Percentiles rank a stretch among this genome's conserved stretches.
Conservation (phyloP, 2,797 vertebrate species). For the Miichthys miiuy region DNA sequence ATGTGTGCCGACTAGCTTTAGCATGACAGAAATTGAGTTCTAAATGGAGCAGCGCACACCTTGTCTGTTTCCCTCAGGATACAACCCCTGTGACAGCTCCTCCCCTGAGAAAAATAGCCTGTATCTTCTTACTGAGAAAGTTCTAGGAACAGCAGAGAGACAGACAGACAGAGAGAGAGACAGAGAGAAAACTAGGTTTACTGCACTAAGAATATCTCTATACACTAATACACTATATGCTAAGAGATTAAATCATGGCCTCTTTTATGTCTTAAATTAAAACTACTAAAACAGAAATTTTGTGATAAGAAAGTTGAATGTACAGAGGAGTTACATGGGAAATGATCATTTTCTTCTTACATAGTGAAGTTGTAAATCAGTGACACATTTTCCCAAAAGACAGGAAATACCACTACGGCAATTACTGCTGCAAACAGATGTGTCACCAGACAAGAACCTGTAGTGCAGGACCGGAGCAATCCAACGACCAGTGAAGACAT, state of each 20-base stretch:
- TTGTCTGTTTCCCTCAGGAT: constrained; percentile 52
- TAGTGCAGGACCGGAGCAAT: background rate
- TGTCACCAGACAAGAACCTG: constrained; percentile 24
- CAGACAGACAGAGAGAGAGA: constrained; percentile 22
- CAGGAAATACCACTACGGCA: constrained; percentile 1
- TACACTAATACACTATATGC: background rate
- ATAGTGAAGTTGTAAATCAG: constrained; percentile 23
- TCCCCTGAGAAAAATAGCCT: constrained; percentile 60
- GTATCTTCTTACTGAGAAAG: constrained; percentile 29
- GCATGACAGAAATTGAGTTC: constrained; percentile 51
- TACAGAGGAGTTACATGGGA: background rate
- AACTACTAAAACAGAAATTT: background rate
- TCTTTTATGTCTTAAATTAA: constrained; percentile 1
- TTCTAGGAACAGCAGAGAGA: constrained; percentile 34
- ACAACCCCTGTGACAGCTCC: constrained; percentile 60
- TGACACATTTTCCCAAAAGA: constrained; percentile 21
- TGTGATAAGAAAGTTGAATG: background rate
- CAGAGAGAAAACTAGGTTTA: constrained; percentile 31
- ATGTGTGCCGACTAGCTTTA: constrained; percentile 35
- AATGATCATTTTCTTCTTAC: background rate
- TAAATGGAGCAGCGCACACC: constrained; percentile 59
- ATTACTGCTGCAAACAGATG: constrained; percentile 15
- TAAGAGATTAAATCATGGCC: constrained; percentile 20
- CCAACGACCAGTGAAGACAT: background rate
- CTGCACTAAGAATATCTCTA: constrained; percentile 45